Conservation (phyloP, 2,113 vertebrate species). For the Australoheros scitulus region DNA sequence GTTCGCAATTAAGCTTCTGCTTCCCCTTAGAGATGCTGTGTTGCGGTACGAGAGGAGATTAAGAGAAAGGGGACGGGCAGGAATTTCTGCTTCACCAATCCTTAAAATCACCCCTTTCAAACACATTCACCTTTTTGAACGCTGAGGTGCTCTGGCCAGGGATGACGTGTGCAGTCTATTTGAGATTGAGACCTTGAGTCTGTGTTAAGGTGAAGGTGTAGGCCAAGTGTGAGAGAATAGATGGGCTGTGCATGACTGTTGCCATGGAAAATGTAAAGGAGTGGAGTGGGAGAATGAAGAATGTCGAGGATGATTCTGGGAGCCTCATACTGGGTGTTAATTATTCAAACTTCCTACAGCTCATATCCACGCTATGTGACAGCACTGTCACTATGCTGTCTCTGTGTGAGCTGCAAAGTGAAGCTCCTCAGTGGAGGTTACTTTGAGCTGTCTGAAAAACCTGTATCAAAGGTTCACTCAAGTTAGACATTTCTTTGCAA, state of each 20-base stretch:
- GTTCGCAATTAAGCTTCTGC: slow-evolving; percentile 87
- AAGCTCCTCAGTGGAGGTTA: slow-evolving; percentile 49
- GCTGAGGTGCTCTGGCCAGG: slow-evolving; percentile 32
- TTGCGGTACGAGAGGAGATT: slow-evolving; percentile 63
- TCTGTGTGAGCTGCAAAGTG: slow-evolving; percentile 55
- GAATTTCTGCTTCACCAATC: slow-evolving; percentile 77
- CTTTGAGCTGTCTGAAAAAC: slow-evolving; percentile 41
- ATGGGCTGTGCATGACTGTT: slow-evolving; percentile 65
- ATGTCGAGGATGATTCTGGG: slow-evolving; percentile 71
- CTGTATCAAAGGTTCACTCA: slow-evolving; percentile 51
- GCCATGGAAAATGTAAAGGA: slow-evolving; percentile 75
- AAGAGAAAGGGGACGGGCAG: slow-evolving; percentile 63
- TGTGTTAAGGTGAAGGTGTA: slow-evolving; percentile 40
- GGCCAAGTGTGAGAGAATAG: slow-evolving; percentile 47
- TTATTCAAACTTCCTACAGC: slow-evolving; percentile 80
- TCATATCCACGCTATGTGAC: slow-evolving; percentile 71
- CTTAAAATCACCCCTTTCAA: slow-evolving; percentile 69
- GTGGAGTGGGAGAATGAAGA: slow-evolving; percentile 68
- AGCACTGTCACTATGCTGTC: slow-evolving; percentile 64
- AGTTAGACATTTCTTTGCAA: slow-evolving; percentile 39
- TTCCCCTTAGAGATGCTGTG: slow-evolving; percentile 77
- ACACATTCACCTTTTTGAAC: slow-evolving; percentile 47
- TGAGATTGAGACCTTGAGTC: slow-evolving; percentile 37
- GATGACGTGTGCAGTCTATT: slow-evolving; percentile 32
- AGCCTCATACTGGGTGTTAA: slow-evolving; percentile 75